These are phyloP conservation scores for Matsumurasca onukii DNA, from an alignment of 1,140 invertebrate species.

Conservation along the genomic window DNA sequence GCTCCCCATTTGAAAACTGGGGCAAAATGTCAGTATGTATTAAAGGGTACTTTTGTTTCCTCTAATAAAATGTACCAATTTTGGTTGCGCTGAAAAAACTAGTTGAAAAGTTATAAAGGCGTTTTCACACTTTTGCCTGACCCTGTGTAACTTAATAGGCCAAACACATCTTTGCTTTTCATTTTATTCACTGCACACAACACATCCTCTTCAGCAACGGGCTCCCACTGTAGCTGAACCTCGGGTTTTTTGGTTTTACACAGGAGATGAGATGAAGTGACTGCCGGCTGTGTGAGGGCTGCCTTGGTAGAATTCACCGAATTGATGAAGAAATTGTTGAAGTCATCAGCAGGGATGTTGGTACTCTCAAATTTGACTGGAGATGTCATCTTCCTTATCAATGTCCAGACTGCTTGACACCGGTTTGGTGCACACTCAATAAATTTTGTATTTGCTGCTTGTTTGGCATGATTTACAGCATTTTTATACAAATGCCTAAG, in stretches of 20 bases:
- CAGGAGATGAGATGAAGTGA: not conserved
- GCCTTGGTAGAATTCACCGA: constrained; percentile 9
- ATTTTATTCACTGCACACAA: not conserved
- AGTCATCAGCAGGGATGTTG: constrained; percentile 4
- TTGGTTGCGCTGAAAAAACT: no score
- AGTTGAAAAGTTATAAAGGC: no score
- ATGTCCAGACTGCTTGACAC: constrained; percentile 17
- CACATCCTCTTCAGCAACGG: not conserved
- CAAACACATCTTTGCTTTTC: constrained; percentile 10
- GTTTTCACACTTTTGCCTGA: no score
- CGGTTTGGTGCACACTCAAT: no score
- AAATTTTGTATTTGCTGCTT: no score
- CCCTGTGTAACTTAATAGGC: not conserved
- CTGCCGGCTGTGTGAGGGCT: not conserved
- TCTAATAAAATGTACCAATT: no score
- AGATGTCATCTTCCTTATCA: not conserved
- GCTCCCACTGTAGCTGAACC: not conserved
- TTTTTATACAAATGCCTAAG: no score
- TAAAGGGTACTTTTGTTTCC: no score
- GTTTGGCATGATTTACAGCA: no score
- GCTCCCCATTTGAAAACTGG: no score
- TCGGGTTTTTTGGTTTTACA: not conserved
- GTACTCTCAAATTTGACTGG: not conserved
- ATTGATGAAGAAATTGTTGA: constrained; percentile 21
- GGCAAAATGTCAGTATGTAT: no score